Base-by-base conservation (phyloP, 2,888 invertebrate species). In the Anaspis maculata region DNA sequence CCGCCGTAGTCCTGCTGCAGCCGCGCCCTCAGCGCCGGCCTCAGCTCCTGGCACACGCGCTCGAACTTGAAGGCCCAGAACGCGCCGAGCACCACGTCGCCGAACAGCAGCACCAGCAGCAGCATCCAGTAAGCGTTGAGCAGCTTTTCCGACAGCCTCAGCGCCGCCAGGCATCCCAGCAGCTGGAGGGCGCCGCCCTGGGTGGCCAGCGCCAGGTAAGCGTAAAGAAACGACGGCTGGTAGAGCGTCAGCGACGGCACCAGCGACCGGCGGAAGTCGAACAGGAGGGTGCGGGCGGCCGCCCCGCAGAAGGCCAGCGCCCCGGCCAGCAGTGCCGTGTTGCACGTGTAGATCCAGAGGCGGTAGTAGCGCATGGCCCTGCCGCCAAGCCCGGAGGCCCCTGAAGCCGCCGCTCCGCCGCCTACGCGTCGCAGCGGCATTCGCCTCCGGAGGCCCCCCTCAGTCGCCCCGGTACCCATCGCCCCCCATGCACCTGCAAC, bases 331-430 rank as follows among this genome's bases (percentile, higher is more conserved):
- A 89, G 74, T 57, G 85, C 87, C 68, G 83, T 80, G 73, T 88
- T 88, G 79, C 87, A 88, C 66, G 86, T 83, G 76, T 88, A 88
- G 66, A 89, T 88, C 88, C 88, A 88, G 67, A 88, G 79, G 70
- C 87, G 82, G 70, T 86, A 85, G 73, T 85, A 85, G 75, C 83
- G 74, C 77, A 76, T 77, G 60, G 74, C 71, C 70, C 62, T 59
- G 49, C 55, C 53, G 45, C 58, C 56, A 45, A 59, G 48, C 41
- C 54, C 53, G 41, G 56, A 52, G 52, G 57, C 56, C 46, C 58
- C 71, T 68, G 76, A 74, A 64, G 74, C 74, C 71, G 72, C 39
- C 25, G 69, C 69, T 66, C 72, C 73, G 64, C 72, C 58, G 34
- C 56, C 60, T 31, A 51, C 56, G 66, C 73, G 72, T 69, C 66